Percentiles rank a stretch among this genome's conserved stretches.
Conservation (phyloP, 1,140 invertebrate species). For the Drosophila biarmipes region DNA sequence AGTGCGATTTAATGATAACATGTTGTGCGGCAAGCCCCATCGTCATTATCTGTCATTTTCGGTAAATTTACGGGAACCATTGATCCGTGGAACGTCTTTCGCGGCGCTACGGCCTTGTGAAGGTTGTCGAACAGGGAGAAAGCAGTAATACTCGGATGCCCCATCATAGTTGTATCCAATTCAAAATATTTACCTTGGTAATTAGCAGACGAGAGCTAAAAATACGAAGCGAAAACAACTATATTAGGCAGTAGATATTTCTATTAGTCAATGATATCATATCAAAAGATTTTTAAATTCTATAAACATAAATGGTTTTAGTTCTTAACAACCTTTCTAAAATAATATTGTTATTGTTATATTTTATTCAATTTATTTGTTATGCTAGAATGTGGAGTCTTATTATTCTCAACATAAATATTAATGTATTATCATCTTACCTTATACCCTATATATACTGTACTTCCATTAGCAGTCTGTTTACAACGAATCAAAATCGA, state of each 20-base stretch:
- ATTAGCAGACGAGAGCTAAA: slow-evolving; percentile 12
- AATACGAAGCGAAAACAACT: slow-evolving; percentile 30
- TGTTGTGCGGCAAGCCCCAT: slow-evolving; percentile 53
- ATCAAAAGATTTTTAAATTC: neutral
- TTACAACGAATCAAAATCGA: slow-evolving; percentile 39
- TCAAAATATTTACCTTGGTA: slow-evolving; percentile 5
- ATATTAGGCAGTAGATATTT: slow-evolving; percentile 8
- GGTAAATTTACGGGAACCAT: slow-evolving; percentile 21
- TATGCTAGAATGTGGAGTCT: too few species aligned
- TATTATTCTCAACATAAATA: too few species aligned
- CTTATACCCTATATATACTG: neutral
- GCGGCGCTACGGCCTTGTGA: slow-evolving; percentile 5
- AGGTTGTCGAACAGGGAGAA: neutral
- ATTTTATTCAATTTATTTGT: too few species aligned
- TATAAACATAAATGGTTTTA: neutral
- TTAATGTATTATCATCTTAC: neutral
- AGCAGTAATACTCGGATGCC: neutral
- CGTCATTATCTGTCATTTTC: slow-evolving; percentile 49
- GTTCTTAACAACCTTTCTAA: too few species aligned
- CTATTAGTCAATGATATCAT: neutral
- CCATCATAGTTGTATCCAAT: neutral
- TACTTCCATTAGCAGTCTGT: slow-evolving; percentile 48
- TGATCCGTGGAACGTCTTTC: slow-evolving; percentile 7
- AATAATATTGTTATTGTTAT: too few species aligned
- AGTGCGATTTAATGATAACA: slow-evolving; percentile 58